Evolutionary conservation across 2,113 vertebrate genomes (phyloP).

Genomic region (Lampris incognitus): DNA sequence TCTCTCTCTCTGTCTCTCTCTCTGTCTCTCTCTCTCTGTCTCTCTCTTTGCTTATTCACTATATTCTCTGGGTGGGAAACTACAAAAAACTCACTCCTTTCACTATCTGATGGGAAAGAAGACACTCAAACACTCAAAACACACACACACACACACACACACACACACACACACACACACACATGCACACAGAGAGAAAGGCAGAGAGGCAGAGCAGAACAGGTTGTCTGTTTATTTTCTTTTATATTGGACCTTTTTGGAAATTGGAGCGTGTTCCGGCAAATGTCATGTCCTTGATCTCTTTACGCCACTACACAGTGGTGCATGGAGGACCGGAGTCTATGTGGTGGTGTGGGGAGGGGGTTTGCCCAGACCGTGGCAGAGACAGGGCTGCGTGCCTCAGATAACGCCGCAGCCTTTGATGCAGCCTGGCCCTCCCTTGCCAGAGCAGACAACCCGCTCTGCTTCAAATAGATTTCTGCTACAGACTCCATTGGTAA

Average conservation of each 20-base stretch:
- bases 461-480: slow-evolving; percentile 61
- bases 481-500: slow-evolving; percentile 61
- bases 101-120: slow-evolving; percentile 37
- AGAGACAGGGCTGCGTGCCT: slow-evolving; percentile 63
- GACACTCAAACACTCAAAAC: slow-evolving; percentile 4
- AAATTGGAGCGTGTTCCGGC: slow-evolving; percentile 62
- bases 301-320: slow-evolving; percentile 55
- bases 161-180: slow-evolving; percentile 17
- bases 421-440: slow-evolving; percentile 62
- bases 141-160: slow-evolving; percentile 11
- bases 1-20: too few relatives aligned
- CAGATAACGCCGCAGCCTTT: slow-evolving; percentile 78
- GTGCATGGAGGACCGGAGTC: slow-evolving; percentile 42
- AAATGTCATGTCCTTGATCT: slow-evolving; percentile 81
- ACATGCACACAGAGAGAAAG: too few relatives aligned
- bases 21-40: too few relatives aligned
- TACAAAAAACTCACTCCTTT: slow-evolving; percentile 25
- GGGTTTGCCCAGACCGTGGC: slow-evolving; percentile 62
- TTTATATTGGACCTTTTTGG: slow-evolving; percentile 50
- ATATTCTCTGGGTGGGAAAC: slow-evolving; percentile 47
- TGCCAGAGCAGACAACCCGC: slow-evolving; percentile 56
- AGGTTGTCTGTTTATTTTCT: slow-evolving; percentile 59
- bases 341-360: slow-evolving; percentile 25
- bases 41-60: slow-evolving; percentile 49
- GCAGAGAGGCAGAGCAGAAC: slow-evolving; percentile 31